phyloP scores from a whole-genome alignment of 1,140 invertebrate genomes.

The Kradibia gibbosae region DNA sequence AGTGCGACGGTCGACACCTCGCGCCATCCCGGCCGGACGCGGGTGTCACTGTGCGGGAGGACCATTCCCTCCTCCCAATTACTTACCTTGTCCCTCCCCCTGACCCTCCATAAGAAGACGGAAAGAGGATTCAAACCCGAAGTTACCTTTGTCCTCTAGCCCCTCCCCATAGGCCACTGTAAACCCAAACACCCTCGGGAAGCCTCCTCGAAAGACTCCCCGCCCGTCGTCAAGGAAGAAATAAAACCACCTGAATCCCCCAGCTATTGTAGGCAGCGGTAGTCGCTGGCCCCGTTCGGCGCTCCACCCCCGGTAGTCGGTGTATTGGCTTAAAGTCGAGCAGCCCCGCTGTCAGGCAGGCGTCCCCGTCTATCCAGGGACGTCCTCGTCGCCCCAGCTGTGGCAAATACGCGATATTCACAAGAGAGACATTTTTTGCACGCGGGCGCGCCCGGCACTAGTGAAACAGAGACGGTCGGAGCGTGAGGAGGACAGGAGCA shows the following conservation, averaged over 20 bases:
- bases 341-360: neutral
- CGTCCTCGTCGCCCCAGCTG: neutral
- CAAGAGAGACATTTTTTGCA: constrained; percentile 37
- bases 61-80: neutral
- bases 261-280: too few relatives aligned
- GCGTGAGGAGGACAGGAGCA: neutral
- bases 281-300: too few relatives aligned
- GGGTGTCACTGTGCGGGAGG: neutral
- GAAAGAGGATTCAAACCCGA: too few relatives aligned
- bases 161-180: too few relatives aligned
- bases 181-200: too few relatives aligned
- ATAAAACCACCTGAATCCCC: too few relatives aligned
- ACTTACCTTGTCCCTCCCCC: too few relatives aligned
- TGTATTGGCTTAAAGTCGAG: neutral
- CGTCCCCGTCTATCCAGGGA: too few relatives aligned
- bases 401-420: neutral
- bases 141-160: too few relatives aligned
- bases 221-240: too few relatives aligned
- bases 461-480: constrained; percentile 15
- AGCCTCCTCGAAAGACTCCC: too few relatives aligned
- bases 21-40: neutral
- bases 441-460: constrained; percentile 44
- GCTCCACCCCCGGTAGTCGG: neutral
- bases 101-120: too few relatives aligned
- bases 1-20: neutral